Conservation (phyloP, 2,888 invertebrate genomes). For the Archips xylosteana region DNA sequence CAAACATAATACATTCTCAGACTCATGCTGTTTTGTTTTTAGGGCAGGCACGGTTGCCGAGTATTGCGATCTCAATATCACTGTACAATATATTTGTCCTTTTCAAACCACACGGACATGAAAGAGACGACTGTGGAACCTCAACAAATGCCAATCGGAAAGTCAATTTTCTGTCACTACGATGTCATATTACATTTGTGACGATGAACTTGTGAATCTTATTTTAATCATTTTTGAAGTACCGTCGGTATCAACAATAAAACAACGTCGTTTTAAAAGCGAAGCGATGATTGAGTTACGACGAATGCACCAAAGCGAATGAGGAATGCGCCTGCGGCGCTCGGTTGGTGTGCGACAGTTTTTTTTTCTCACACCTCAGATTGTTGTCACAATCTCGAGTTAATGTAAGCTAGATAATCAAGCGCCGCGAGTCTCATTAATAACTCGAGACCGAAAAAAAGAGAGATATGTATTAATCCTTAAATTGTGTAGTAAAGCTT, state of each 20-base stretch:
- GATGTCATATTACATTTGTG: not conserved
- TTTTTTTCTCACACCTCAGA: slow-evolving; percentile 25
- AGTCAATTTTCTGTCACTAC: no score
- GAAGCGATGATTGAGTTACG: slow-evolving; percentile 25
- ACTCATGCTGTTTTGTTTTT: not conserved
- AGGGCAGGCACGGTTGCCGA: not conserved
- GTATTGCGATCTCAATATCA: not conserved
- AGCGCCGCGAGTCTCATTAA: slow-evolving; percentile 6
- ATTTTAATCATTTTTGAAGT: not conserved
- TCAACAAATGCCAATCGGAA: no score
- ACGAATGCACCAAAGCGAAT: slow-evolving; percentile 34
- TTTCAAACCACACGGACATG: not conserved
- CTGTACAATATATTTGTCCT: not conserved
- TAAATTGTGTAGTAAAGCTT: not conserved
- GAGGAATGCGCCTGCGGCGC: slow-evolving; percentile 21
- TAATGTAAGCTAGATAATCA: slow-evolving; percentile 1
- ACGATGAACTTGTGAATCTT: not conserved
- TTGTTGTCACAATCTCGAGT: slow-evolving; percentile 10
- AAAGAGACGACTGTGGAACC: not conserved
- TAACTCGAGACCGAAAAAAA: not conserved
- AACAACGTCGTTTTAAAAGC: slow-evolving; percentile 6
- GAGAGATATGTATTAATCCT: not conserved
- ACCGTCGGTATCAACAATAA: not conserved
- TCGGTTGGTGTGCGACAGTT: slow-evolving; percentile 17
- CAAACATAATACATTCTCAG: not conserved